Base-by-base conservation (phyloP, 1,140 invertebrate species). In the Brachionus asplanchnoidis region DNA sequence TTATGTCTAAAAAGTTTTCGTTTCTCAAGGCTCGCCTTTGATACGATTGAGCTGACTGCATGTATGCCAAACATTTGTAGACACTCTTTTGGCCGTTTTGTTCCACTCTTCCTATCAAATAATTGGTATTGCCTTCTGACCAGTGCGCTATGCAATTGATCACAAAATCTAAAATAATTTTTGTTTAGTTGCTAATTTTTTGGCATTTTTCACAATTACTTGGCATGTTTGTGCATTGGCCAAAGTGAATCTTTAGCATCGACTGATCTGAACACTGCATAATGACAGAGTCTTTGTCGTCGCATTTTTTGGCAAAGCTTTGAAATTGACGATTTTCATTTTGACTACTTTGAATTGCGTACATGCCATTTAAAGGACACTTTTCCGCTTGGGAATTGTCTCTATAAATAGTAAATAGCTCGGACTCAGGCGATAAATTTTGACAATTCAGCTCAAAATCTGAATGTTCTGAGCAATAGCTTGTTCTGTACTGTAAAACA, bases 391-490 rank as follows among this genome's bases (percentile, higher is more conserved):
- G n/a, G 3, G 53, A 36, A 60, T 28, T 68, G 17, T 82, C 53
- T 32, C 79, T 23, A 2, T 82, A 82, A 32, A 68, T 46, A 3
- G 79, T 82, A 5, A 82, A 36, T 42, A 82, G 32, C 42, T 82
- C 79, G 14, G 79, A 82, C 40, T 82, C 79, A n/a, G 79, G 79
- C 3, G 79, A 82, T 42, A 82, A 68, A 68, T 82, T 82, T 68
- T 82, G 79, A 82, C 79, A 82, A 44, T 82, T 82, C 3, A 40
- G 40, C 0, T 65, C 20, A 44, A 82, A 82, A 46, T 82, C 56
- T 26, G 7, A 65, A 12, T 42, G 36, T 1, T 82, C 79, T 23
- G 53, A 26, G 6, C 79, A 82, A 82, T 65, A 82, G 26, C 79
- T 82, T 12, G 79, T 40, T 20, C 79, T 14, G 53, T 82, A 82